phyloP scores from a whole-genome alignment of 2,888 invertebrate species.

The Drosophila meridionalis region DNA sequence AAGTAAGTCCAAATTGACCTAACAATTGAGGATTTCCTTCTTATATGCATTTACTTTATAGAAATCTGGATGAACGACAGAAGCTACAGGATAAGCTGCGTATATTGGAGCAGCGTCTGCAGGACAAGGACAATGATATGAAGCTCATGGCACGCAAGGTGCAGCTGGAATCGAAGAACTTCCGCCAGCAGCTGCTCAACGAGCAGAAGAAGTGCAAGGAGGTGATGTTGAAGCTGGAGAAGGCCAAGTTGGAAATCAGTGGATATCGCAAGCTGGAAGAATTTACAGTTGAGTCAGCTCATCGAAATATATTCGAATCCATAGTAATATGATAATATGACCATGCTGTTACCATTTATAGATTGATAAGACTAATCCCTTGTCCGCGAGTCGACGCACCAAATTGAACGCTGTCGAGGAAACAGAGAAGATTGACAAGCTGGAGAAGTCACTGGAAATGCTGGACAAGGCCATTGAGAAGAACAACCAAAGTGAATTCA shows the following conservation, averaged over 20 bases:
- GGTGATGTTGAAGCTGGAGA: conserved; percentile 88
- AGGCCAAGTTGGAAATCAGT: conserved; percentile 79
- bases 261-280: conserved; percentile 83
- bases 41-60: conserved; percentile 58
- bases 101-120: conserved; percentile 86
- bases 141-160: conserved; percentile 89
- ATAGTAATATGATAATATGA: too few species aligned
- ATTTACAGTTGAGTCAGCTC: conserved; percentile 62
- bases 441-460: conserved; percentile 69
- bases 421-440: conserved; percentile 67
- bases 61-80: conserved; percentile 90
- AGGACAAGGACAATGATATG: conserved; percentile 88
- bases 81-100: conserved; percentile 88
- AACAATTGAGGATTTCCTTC: neutral
- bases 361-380: conserved; percentile 59
- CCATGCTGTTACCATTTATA: neutral
- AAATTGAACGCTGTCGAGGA: conserved; percentile 61
- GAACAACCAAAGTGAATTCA: conserved; percentile 62
- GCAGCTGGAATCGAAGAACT: conserved; percentile 90
- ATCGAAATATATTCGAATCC: neutral
- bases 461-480: conserved; percentile 75
- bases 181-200: conserved; percentile 88
- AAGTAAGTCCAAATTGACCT: conserved; percentile 84
- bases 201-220: conserved; percentile 91
- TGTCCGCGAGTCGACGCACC: conserved; percentile 54